Evolutionary conservation across 2,888 invertebrate genomes (phyloP), one percentile per base, ranked within the genome.

Genomic region (Altica lythri): DNA sequence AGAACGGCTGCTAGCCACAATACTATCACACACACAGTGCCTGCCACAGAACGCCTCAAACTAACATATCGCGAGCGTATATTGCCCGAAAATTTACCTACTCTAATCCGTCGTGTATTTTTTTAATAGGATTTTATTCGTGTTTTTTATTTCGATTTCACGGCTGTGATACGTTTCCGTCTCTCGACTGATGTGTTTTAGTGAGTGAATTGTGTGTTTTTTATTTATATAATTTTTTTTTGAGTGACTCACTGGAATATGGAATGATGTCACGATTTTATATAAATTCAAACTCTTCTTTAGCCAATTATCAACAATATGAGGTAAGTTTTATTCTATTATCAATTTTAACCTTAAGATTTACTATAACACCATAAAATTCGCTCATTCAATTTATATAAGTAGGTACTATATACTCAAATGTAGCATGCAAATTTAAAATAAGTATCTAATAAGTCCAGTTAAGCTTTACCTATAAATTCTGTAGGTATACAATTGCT

Each of bases 181-280:
- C 14, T 38, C 14, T 30, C 47, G 38, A 22, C 48, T 51, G 44
- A 56, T 49, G 62, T 62, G 60, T 58, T 55, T 60, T n/a, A n/a
- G 48, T 57, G 55, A 52, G 59, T 58, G 59, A 37, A n/a, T 59
- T 55, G 54, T 59, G 49, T 48, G 57, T 59, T 60, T 61, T 51
- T 47, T 37, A 43, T 34, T 35, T 14, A 42, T 56, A 13, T 17
- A 42, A 22, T 55, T 53, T 46, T 42, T 54, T 27, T 47, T 48
- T 49, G 54, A 55, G 47, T 55, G 53, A 54, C 57, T 40, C 19
- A 56, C 42, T 57, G 59, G 62, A 64, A 58, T 66, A 74, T 74
- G 76, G 74, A 73, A 76, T 75, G 75, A 75, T 75, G 75, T 75
- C 75, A 63, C 69, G 75, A 55, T 75, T 76, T 64, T 75, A 75